A percentile compares a stretch with the other conserved stretches of the same genome.
Conservation (phyloP, 64 coral and sea anemone species). For the Cladopsammia gracilis region DNA sequence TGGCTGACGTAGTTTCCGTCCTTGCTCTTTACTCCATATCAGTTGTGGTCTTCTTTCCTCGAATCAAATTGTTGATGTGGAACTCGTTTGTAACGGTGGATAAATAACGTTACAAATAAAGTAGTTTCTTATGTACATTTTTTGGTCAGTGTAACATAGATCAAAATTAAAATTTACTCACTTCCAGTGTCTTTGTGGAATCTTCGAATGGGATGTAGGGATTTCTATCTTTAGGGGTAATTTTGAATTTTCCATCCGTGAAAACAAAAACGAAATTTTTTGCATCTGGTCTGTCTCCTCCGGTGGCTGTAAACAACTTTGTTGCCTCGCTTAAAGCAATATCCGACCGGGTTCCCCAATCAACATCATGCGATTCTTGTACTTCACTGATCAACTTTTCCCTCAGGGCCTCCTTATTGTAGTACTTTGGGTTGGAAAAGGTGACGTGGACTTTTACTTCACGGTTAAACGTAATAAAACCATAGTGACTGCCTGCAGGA, state of each 20-base stretch:
- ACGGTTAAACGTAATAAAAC: not conserved
- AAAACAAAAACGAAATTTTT: not conserved
- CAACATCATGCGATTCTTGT: no score
- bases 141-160: no score
- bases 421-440: not conserved
- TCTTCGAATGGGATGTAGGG: not conserved
- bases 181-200: not conserved
- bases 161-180: not conserved
- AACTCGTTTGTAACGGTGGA: no score
- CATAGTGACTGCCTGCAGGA: not conserved
- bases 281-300: constrained; percentile 5
- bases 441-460: not conserved
- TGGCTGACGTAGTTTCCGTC: no score
- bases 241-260: not conserved
- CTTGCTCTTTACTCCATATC: no score
- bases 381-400: not conserved
- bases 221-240: not conserved
- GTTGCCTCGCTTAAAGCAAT: not conserved
- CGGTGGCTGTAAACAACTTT: not conserved
- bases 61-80: no score
- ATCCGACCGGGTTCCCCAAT: not conserved
- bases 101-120: no score
- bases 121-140: no score
- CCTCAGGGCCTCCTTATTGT: not conserved
- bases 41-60: no score